Base-by-base conservation (phyloP, 2,888 invertebrate species). In the Erannis defoliaria region DNA sequence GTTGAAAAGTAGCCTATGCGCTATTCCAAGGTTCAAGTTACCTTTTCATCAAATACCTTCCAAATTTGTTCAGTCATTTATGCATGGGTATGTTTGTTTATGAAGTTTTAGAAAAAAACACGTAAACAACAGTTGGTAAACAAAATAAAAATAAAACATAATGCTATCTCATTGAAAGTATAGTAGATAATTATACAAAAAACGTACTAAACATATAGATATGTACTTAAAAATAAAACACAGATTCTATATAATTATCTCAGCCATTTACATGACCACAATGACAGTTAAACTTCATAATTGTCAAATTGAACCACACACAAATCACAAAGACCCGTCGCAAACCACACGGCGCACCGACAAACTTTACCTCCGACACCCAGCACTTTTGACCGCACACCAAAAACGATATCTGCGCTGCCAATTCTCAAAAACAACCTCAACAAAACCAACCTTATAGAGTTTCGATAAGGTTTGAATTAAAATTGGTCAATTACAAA, bases 341-440 rank as follows among this genome's bases (percentile, higher is more conserved):
- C 18, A 31, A 59, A 42, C 51, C 55, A 26, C 43, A 21, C 49
- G 14, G 9, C 16, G 37, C 19, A 16, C 38, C 31, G 51, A 38
- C 45, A 53, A 38, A 58, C 58, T 53, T 46, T 9, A 18, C 21
- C 3, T n/a, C 29, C 18, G 48, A 29, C 49, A 31, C 38, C 46
- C 18, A 54, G 12, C 49, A 35, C 43, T 54, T 62, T 54, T 33
- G 29, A 63, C 55, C 50, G 29, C 58, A 59, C 12, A 40, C 40
- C 16, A 29, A 55, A 63, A 55, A 42, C 58, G 19, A 59, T 23
- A 33, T 38, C 1, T 18, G 3, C 10, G 1, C 6, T 48, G 18
- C 21, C 0, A 26, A 23, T 37, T 6, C 21, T 42, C 31, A 48
- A 53, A 51, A 59, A n/a, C 1, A 9, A 2, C 5, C 12, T n/a